Evolutionary conservation across 2,888 invertebrate genomes (phyloP).

Genomic region (Brachynemurus nebulosus): DNA sequence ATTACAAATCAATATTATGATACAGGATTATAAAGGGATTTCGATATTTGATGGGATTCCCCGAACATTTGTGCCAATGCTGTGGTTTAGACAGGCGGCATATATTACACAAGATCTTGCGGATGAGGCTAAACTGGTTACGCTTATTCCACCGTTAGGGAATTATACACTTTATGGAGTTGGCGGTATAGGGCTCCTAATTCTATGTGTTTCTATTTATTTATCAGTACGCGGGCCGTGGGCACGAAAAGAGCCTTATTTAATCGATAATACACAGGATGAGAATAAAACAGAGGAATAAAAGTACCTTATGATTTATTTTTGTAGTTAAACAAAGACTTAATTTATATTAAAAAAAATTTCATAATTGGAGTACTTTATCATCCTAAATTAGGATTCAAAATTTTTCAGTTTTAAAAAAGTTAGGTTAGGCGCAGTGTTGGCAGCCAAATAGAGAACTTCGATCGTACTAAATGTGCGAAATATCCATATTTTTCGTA

Average conservation of each 20-base stretch:
- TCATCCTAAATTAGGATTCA: too few relatives aligned
- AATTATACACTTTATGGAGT: conserved; percentile 40
- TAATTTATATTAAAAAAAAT: too few relatives aligned
- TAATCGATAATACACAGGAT: too few relatives aligned
- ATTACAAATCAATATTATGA: conserved; percentile 60
- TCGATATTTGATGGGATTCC: conserved; percentile 40
- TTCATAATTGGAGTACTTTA: too few relatives aligned
- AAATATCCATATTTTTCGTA: too few relatives aligned
- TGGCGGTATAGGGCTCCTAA: conserved; percentile 31
- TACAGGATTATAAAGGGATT: conserved; percentile 37
- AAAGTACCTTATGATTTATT: too few relatives aligned
- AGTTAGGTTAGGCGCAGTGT: too few relatives aligned
- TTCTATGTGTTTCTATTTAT: conserved; percentile 27
- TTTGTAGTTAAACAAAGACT: too few relatives aligned
- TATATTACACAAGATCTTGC: conserved; percentile 43
- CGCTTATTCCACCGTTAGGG: conserved; percentile 38
- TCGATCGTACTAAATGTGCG: too few relatives aligned
- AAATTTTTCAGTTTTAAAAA: too few relatives aligned
- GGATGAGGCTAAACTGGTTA: conserved; percentile 35
- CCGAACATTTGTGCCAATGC: conserved; percentile 50
- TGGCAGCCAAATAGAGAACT: too few relatives aligned
- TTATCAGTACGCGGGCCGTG: conserved; percentile 26
- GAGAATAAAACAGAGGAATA: too few relatives aligned
- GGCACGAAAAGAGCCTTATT: conserved; percentile 25
- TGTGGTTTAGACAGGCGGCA: conserved; percentile 64